phyloP scores from a whole-genome alignment of 2,888 invertebrate species.

The Eupelmus urozonus region DNA sequence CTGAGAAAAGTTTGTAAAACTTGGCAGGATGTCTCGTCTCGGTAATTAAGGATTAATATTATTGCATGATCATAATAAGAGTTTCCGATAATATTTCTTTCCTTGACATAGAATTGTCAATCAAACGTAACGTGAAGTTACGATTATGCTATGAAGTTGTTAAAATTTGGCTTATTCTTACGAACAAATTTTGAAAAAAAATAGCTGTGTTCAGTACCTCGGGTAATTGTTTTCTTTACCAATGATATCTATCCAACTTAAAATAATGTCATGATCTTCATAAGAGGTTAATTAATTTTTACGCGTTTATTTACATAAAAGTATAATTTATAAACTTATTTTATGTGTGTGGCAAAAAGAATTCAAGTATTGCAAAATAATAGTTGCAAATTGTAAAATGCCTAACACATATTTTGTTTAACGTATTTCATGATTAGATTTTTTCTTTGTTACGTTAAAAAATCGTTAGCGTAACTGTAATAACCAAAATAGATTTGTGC shows the following conservation, averaged over 20 bases:
- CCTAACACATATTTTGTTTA: no score
- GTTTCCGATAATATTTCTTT: slow-evolving; percentile 33
- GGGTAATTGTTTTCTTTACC: slow-evolving; percentile 36
- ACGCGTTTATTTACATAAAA: slow-evolving; percentile 46
- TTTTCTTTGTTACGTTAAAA: no score
- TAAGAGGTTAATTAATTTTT: slow-evolving; percentile 44
- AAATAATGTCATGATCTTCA: slow-evolving; percentile 54
- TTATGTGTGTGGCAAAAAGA: slow-evolving; percentile 31
- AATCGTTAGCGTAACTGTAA: no score
- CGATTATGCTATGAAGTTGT: slow-evolving; percentile 21
- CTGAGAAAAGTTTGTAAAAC: no score
- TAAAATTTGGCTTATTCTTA: slow-evolving; percentile 27
- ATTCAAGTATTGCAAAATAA: no score
- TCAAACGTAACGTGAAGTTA: slow-evolving; percentile 19
- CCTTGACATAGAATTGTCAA: slow-evolving; percentile 13
- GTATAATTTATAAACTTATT: slow-evolving; percentile 32
- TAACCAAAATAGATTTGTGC: slow-evolving; percentile 26
- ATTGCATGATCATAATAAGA: slow-evolving; percentile 36
- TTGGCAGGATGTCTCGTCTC: no score
- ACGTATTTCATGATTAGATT: no score
- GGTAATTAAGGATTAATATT: slow-evolving; percentile 1
- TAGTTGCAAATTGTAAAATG: no score
- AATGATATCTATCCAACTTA: slow-evolving; percentile 31
- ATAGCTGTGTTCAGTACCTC: slow-evolving; percentile 45
- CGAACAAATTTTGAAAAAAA: slow-evolving; percentile 38